Evolutionary conservation across 2,888 invertebrate genomes (phyloP), one percentile per base, ranked within the genome.

Genomic region (Conistra vaccinii): DNA sequence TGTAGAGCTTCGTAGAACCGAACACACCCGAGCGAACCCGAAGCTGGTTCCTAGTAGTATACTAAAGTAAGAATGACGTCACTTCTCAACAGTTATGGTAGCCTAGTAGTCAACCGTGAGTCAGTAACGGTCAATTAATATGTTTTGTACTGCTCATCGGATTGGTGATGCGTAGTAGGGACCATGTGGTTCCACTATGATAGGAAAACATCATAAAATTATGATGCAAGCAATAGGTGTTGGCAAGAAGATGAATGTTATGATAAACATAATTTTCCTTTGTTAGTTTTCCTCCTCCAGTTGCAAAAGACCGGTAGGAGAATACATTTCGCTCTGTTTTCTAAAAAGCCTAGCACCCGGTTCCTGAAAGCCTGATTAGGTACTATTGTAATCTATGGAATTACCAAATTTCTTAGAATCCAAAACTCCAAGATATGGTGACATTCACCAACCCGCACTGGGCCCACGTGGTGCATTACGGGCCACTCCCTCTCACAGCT

Each of bases 21-120:
- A 71, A 76, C 29, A 55, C 55, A 57, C 58, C 58, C 80, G 68
- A 80, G 29, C 23, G 17, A 45, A 23, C 58, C 45, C 68, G 74
- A 78, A 80, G 57, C 58, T 14, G 29, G 61, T 48, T 48, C 7
- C 45, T n/a, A n/a, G 39, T 35, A 35, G 17, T n/a, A 39, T 48
- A 48, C 39, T n/a, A 26, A 53, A 68, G 62, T 35, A 39, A 26
- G 23, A 23, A 60, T 88, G 84, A 89, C 89, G 88, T 89, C 88
- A 89, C 42, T 80, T 79, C 79, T 81, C 73, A 62, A 83, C 81
- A 78, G 86, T 87, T 87, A 89, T 89, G 85, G 20, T 10, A 66
- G 73, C 89, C 88, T 89, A 76, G 90, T 90, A 90, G 80, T 57
- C 63, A 58, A 60, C 73, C 69, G 71, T 87, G 88, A 88, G 74